Conservation (phyloP, 2,888 invertebrate species). For the Quadriops clusia region DNA sequence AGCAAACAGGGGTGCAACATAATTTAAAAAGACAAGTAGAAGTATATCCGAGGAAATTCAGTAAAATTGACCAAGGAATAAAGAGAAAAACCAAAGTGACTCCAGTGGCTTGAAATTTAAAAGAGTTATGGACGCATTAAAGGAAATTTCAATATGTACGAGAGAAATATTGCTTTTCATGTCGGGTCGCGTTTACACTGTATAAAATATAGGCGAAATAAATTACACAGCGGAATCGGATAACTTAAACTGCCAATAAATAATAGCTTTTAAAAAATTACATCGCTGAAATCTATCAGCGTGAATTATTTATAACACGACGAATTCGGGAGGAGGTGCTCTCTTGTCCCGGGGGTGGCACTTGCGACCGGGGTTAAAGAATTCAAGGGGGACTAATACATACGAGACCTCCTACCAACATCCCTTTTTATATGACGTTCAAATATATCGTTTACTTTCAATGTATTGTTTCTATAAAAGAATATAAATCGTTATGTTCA, state of each 20-base stretch:
- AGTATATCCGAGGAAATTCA: too few relatives aligned
- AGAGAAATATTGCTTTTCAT: conserved; percentile 31
- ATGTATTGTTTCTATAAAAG: too few relatives aligned
- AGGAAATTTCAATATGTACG: conserved; percentile 33
- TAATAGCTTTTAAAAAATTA: conserved; percentile 30
- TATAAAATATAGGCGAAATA: conserved; percentile 31
- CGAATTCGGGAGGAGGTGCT: too few relatives aligned
- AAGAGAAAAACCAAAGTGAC: conserved; percentile 18
- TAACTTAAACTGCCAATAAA: conserved; percentile 31
- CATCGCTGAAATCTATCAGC: conserved; percentile 21
- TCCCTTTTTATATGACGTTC: too few relatives aligned
- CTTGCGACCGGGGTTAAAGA: too few relatives aligned
- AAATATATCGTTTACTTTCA: too few relatives aligned
- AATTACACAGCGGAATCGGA: conserved; percentile 29
- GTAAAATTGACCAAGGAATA: conserved; percentile 13
- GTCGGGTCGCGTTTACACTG: conserved; percentile 30
- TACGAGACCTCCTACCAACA: too few relatives aligned
- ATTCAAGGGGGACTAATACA: too few relatives aligned
- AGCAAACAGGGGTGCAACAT: too few relatives aligned
- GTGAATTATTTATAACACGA: conserved; percentile 28
- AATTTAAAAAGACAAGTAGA: too few relatives aligned
- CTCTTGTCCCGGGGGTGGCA: too few relatives aligned
- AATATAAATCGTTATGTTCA: too few relatives aligned
- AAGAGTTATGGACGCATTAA: conserved; percentile 31
- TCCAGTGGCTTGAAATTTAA: conserved; percentile 17